phyloP scores from a whole-genome alignment of 1,140 invertebrate genomes.

The Augochlora pura region DNA sequence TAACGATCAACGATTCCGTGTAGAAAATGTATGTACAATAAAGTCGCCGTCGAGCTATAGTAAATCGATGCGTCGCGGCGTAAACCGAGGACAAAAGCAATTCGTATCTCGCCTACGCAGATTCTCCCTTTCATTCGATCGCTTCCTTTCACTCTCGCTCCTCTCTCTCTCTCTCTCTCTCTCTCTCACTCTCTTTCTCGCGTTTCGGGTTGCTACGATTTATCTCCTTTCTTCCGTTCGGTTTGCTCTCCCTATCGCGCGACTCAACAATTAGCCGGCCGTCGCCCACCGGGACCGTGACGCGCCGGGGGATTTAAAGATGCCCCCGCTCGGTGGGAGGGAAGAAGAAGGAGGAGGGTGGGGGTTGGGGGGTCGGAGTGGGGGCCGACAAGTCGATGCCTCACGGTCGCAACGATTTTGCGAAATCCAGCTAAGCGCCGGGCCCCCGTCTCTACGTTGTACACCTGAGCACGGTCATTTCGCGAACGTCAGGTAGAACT shows the following conservation, averaged over 20 bases:
- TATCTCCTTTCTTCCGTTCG: too few species aligned
- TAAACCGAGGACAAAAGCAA: not conserved
- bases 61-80: slow-evolving; percentile 7
- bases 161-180: too few species aligned
- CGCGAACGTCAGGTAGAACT: slow-evolving; percentile 52
- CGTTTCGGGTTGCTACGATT: too few species aligned
- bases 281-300: not conserved
- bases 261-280: too few species aligned
- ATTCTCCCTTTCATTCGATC: too few species aligned
- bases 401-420: not conserved
- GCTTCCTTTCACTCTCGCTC: too few species aligned
- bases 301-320: slow-evolving; percentile 21
- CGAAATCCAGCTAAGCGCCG: slow-evolving; percentile 17
- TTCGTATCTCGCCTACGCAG: too few species aligned
- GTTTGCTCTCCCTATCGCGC: too few species aligned
- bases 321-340: not conserved
- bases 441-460: slow-evolving; percentile 21
- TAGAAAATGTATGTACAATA: slow-evolving; percentile 37
- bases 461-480: slow-evolving; percentile 52
- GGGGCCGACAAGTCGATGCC: not conserved
- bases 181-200: too few species aligned
- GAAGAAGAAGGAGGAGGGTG: too few species aligned
- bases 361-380: too few species aligned
- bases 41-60: slow-evolving; percentile 6
- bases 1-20: not conserved